Conservation (phyloP, 2,113 vertebrate species). For the Stegostoma tigrinum region DNA sequence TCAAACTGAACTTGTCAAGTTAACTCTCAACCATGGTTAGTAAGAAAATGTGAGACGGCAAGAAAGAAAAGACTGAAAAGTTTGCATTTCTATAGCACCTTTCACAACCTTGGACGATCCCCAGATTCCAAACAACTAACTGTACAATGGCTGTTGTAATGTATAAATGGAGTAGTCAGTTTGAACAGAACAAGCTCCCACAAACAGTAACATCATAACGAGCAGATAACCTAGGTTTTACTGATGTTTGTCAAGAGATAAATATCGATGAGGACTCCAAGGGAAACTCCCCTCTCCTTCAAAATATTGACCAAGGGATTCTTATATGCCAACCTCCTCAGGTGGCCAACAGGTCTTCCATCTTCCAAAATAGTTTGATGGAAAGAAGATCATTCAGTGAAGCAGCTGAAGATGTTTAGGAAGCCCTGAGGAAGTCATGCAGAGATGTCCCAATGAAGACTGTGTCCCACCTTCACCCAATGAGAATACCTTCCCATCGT, state of each 20-base stretch:
- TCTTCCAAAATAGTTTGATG: not conserved
- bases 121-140: not conserved
- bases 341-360: not conserved
- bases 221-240: not conserved
- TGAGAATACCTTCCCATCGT: too few species aligned
- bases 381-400: too few species aligned
- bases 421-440: too few species aligned
- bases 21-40: not conserved
- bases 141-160: not conserved
- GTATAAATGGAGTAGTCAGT: not conserved
- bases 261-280: not conserved
- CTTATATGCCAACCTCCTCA: not conserved
- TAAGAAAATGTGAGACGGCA: not conserved
- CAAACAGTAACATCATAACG: not conserved
- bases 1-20: not conserved
- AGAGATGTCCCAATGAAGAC: too few species aligned
- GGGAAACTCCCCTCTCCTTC: not conserved
- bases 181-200: not conserved
- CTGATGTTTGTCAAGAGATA: not conserved
- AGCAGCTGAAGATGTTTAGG: too few species aligned
- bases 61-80: not conserved
- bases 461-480: too few species aligned
- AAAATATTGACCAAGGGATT: not conserved
- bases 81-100: not conserved
- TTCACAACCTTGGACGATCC: not conserved